Conservation (phyloP, 2,797 vertebrate species). For the Nyctibius grandis region DNA sequence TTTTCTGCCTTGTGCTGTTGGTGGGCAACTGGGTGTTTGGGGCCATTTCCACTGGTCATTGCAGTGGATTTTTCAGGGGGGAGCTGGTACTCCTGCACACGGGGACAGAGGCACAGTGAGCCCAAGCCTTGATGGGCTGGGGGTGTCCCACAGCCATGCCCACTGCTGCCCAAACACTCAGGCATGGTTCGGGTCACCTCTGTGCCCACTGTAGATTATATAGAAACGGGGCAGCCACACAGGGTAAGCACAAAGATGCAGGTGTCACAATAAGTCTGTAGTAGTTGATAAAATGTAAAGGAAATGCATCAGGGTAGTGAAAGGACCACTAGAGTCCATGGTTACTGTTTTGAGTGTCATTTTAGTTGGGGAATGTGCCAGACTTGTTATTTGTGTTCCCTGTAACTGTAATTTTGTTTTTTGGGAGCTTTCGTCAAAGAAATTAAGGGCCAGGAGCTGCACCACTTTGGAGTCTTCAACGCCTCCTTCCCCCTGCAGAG, state of each 20-base stretch:
- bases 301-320: background rate
- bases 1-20: background rate
- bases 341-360: background rate
- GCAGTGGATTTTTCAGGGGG: background rate
- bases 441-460: background rate
- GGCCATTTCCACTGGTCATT: background rate
- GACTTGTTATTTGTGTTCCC: background rate
- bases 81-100: rapidly evolving
- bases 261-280: background rate
- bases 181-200: background rate
- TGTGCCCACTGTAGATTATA: background rate
- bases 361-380: background rate
- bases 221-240: background rate
- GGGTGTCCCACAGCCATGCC: background rate
- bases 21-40: background rate
- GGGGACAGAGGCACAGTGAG: background rate
- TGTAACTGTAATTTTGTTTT: background rate
- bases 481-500: background rate
- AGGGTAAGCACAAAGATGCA: background rate
- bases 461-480: background rate
- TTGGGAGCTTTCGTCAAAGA: background rate
- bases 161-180: background rate
- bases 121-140: background rate
- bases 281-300: background rate
- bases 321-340: background rate